Conservation (phyloP, 2,888 invertebrate genomes). For the Melitaea athalia region DNA sequence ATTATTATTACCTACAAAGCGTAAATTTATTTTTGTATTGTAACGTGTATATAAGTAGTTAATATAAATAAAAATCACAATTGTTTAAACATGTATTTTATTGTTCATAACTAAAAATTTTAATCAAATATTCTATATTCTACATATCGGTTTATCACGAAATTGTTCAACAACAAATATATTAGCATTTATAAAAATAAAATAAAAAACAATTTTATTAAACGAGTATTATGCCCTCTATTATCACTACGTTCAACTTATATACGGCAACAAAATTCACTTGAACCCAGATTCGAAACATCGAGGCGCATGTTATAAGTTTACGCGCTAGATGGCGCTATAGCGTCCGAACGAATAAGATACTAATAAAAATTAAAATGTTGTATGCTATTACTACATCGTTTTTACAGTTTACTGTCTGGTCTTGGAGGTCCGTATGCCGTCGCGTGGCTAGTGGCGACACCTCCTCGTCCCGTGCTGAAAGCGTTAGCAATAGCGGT, state of each 20-base stretch:
- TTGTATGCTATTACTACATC: slow-evolving; percentile 42
- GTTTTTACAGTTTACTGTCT: slow-evolving; percentile 54
- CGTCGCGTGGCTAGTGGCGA: slow-evolving; percentile 88
- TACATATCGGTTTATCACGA: slow-evolving; percentile 14
- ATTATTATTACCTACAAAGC: no score
- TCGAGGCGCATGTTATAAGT: slow-evolving; percentile 10
- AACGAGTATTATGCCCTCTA: slow-evolving; percentile 33
- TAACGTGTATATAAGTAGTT: not conserved
- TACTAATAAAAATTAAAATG: slow-evolving; percentile 34
- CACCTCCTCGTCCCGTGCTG: slow-evolving; percentile 86
- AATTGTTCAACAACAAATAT: slow-evolving; percentile 25
- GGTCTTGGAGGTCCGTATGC: slow-evolving; percentile 85
- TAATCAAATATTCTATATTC: slow-evolving; percentile 19
- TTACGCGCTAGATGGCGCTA: slow-evolving; percentile 37
- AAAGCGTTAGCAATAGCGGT: slow-evolving; percentile 88
- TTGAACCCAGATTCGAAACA: slow-evolving; percentile 13
- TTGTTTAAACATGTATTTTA: slow-evolving; percentile 21
- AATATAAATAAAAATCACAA: slow-evolving; percentile 2
- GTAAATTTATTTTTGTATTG: not conserved
- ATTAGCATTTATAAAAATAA: slow-evolving; percentile 14
- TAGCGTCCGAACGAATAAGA: slow-evolving; percentile 35
- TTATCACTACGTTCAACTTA: slow-evolving; percentile 26
- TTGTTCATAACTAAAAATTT: slow-evolving; percentile 29
- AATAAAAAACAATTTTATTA: slow-evolving; percentile 14
- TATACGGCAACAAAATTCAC: slow-evolving; percentile 23